Conservation (phyloP, 2,888 invertebrate species). For the Chymomyza caudatula region DNA sequence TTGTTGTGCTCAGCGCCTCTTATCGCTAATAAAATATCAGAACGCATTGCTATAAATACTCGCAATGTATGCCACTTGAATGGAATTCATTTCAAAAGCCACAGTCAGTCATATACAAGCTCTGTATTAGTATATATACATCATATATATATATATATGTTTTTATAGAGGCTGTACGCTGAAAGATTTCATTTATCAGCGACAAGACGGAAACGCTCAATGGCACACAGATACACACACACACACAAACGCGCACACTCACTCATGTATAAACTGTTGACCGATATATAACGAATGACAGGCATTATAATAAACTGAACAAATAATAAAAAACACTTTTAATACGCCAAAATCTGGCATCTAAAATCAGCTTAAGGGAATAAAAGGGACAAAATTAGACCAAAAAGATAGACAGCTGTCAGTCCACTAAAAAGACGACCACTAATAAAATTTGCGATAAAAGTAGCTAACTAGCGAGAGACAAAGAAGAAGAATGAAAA, state of each 20-base stretch:
- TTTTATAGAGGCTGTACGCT: conserved; percentile 3
- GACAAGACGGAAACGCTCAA: conserved; percentile 56
- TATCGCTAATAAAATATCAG: conserved; percentile 57
- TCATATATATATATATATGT: neutral
- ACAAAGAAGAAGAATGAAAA: neutral
- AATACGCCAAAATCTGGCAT: conserved; percentile 61
- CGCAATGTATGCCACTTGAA: conserved; percentile 55
- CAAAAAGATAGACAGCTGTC: conserved; percentile 47
- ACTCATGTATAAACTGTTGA: conserved; percentile 54
- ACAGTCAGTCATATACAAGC: neutral
- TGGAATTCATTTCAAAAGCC: conserved; percentile 24
- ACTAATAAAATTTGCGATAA: conserved; percentile 62
- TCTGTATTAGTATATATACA: neutral
- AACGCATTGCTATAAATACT: conserved; percentile 31
- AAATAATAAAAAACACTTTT: conserved; percentile 33
- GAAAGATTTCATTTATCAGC: conserved; percentile 61
- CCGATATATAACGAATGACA: conserved; percentile 39
- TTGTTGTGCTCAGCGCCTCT: conserved; percentile 3
- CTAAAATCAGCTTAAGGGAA: conserved; percentile 60
- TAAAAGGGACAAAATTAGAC: neutral
- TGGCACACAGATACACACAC: conserved; percentile 29
- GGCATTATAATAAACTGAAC: neutral
- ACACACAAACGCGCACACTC: neutral
- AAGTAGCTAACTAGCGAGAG: conserved; percentile 51
- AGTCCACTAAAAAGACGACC: conserved; percentile 49